These are phyloP conservation scores for Aldabrachelys gigantea DNA, from an alignment of 2,113 vertebrate genomes.

Conservation along the genomic window DNA sequence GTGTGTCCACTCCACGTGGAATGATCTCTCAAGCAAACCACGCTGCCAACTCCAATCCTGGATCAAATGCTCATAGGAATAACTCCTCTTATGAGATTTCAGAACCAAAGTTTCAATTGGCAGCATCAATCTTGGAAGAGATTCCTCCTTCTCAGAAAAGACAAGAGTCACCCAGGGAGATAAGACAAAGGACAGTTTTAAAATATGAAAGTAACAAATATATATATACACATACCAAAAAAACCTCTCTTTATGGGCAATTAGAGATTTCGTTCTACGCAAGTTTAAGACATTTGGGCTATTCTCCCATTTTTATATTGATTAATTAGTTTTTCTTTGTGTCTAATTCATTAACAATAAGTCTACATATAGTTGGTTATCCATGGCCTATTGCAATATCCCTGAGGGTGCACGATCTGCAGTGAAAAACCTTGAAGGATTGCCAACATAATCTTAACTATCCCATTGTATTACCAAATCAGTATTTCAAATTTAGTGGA, in stretches of 20 bases:
- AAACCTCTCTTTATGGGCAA: not conserved
- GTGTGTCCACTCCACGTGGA: not conserved
- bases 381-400: slow-evolving; percentile 49
- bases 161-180: not conserved
- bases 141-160: not conserved
- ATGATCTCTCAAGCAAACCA: not conserved
- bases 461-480: slow-evolving; percentile 67
- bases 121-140: not conserved
- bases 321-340: slow-evolving; percentile 67
- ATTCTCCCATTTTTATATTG: not conserved
- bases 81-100: not conserved
- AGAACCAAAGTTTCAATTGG: not conserved
- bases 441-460: slow-evolving; percentile 65
- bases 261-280: not conserved
- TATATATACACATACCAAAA: not conserved
- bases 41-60: not conserved
- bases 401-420: slow-evolving; percentile 55
- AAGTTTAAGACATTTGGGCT: not conserved
- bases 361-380: slow-evolving; percentile 49
- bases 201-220: not conserved
- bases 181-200: not conserved
- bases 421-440: slow-evolving; percentile 64
- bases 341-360: slow-evolving; percentile 64
- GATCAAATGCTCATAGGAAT: not conserved
- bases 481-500: slow-evolving; percentile 72